Base-by-base conservation (phyloP, 2,888 invertebrate genomes). In the Bhutanitis thaidina region DNA sequence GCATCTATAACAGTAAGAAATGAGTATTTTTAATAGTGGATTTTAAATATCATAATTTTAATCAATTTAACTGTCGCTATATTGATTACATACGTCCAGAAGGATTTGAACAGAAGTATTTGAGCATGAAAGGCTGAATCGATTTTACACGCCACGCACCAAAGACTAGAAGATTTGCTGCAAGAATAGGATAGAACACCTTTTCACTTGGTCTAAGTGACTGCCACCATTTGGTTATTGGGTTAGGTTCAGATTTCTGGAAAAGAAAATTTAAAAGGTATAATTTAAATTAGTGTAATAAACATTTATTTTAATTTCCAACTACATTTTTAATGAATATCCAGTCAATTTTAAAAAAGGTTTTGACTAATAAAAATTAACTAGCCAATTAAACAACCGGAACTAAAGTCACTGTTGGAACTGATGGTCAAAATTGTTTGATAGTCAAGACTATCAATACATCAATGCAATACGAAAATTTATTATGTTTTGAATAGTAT, bases 31-130 rank as follows among this genome's bases (percentile, higher is more conserved):
- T 43, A 46, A 38, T 45, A 15, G 16, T 27, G 1, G 9, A 10
- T 27, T 27, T 9, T 30, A 32, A 32, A 10, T 12, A 12, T 12
- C 0, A 32, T 32, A 32, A 12, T 32, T 32, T 27, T 5, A 4
- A 20, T n/a, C 9, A 10, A 7, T 32, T 12, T 7, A 10, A 13
- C 5, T 32, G 10, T 30, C 3, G 3, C 10, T 12, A 39, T 35
- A 55, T 41, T 44, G 48, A 45, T 36, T 38, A 90, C 93, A 90
- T 86, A 95, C 94, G 91, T 62, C 94, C 93, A 14, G 92, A 92
- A 34, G 97, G 96, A 80, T 94, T 94, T 47, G 95, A 94, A 68
- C 94, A 93, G 83, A 98, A 98, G 82, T 96, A 97, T 71, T 92
- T 93, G 41, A 94, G 74, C 97, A 98, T 97, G 13, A 90, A 77